Base-by-base conservation (phyloP, 1,140 invertebrate species). In the Lerema accius region DNA sequence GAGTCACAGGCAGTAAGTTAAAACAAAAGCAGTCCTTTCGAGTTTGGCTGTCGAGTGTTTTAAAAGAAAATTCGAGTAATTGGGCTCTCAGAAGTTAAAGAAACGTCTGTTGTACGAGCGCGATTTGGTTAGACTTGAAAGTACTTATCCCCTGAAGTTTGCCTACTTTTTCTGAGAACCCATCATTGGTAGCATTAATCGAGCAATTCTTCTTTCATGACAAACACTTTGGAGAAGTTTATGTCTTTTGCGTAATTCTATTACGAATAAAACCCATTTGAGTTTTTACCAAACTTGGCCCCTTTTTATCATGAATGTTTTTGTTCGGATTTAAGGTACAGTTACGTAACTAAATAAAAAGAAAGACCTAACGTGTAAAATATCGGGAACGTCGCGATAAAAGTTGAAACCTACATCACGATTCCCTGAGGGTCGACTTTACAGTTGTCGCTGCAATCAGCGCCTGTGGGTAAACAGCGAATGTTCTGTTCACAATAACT, bases 21-120 rank as follows among this genome's bases (percentile, higher is more conserved):
- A 43, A 43, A 28, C 23, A 56, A 56, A 42, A 56, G 7, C 19
- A 43, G 40, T 56, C 23, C 43, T 43, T 43, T 43, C 26, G 53
- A 56, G 40, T 56, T 56, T 43, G 23, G 42, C 39, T 43, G 53
- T 56, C 10, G 17, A 39, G 35, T 55, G 51, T 56, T 56, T 45
- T 58, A 45, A 58, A 58, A 58, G 42, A 40, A 58, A 58, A 45
- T 32, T 35, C 23, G 23, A 45, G 40, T 45, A 58, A 59, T 59
- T 59, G 55, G 43, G 15, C 43, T 59, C 55, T 59, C 43, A 48
- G 42, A 59, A 59, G 55, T 59, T 59, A 59, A 59, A 59, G 55
- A 59, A 59, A 59, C 26, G 28, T 43, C 28, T 15, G 55, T 59
- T 58, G 14, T 56, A 56, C 42, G 28, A 46, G 26, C 28, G 19